These are phyloP conservation scores for Brachyptera putata DNA, from an alignment of 2,888 invertebrate species.

Conservation along the genomic window DNA sequence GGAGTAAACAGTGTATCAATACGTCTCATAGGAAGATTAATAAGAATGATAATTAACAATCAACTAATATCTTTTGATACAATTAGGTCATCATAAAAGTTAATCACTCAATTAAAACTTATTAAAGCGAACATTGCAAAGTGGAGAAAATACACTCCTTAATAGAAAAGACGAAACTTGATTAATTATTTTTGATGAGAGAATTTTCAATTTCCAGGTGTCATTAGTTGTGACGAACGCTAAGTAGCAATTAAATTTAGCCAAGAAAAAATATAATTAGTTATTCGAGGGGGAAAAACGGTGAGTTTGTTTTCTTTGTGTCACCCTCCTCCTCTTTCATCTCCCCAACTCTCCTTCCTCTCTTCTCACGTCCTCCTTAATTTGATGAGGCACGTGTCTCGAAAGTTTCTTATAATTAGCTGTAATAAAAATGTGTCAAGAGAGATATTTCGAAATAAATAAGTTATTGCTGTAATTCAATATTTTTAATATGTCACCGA, in stretches of 20 bases:
- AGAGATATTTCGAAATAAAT: no score
- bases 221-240: neutral
- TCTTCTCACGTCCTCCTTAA: no score
- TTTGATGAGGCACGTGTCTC: no score
- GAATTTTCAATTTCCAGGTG: constrained; percentile 9
- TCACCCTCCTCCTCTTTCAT: no score
- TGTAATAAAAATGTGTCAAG: no score
- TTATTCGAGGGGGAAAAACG: neutral
- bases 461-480: no score
- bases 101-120: constrained; percentile 17
- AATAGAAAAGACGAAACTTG: neutral
- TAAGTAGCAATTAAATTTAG: constrained; percentile 18
- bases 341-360: no score
- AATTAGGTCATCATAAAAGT: constrained; percentile 5
- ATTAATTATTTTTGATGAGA: neutral
- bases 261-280: constrained; percentile 6
- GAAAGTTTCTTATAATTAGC: no score
- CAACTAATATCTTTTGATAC: constrained; percentile 17
- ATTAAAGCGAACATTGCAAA: neutral
- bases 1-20: no score
- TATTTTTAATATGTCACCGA: no score
- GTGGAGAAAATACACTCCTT: neutral
- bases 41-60: constrained; percentile 20
- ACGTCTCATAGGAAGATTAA: constrained; percentile 17
- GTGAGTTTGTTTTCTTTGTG: neutral